These are phyloP conservation scores for Drosophila tsacasi DNA, from an alignment of 1,140 invertebrate genomes.

Conservation along the genomic window DNA sequence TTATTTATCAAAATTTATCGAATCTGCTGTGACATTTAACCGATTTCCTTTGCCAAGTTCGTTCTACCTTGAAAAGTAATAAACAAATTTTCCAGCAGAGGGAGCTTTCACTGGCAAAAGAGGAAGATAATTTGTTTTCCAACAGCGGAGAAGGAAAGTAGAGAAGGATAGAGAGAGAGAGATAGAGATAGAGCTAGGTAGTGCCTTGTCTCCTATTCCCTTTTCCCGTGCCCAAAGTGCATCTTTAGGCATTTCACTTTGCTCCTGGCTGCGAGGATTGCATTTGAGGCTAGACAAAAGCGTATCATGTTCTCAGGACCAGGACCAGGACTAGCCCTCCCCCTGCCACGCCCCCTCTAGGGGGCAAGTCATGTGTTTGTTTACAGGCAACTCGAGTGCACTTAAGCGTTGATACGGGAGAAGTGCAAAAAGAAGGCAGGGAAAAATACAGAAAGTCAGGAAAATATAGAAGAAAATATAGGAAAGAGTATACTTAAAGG, in stretches of 20 bases:
- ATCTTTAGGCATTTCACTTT: constrained; percentile 38
- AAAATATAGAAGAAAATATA: neutral
- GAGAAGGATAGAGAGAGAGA: too few relatives aligned
- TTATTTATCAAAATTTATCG: constrained; percentile 6
- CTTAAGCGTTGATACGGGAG: constrained; percentile 66
- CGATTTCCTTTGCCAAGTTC: neutral
- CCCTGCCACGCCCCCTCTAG: constrained; percentile 7
- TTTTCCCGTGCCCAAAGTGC: constrained; percentile 23
- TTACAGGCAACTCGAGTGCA: constrained; percentile 79
- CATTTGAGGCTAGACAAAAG: constrained; percentile 68
- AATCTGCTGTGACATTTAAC: constrained; percentile 1
- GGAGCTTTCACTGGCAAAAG: neutral
- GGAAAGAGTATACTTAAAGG: neutral
- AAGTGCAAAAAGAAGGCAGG: constrained; percentile 18
- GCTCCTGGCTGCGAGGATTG: constrained; percentile 10
- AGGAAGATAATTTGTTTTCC: constrained; percentile 31
- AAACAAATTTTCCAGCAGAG: constrained; percentile 18
- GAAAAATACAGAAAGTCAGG: constrained; percentile 2
- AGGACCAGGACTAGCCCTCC: neutral
- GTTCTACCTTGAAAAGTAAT: constrained; percentile 17
- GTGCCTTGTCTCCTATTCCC: constrained; percentile 13
- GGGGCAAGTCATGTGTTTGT: constrained; percentile 60
- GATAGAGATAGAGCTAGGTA: neutral
- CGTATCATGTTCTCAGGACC: constrained; percentile 65
- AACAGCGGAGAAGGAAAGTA: neutral